These are phyloP conservation scores for Willisornis vidua DNA, from an alignment of 2,113 vertebrate species.

Conservation along the genomic window DNA sequence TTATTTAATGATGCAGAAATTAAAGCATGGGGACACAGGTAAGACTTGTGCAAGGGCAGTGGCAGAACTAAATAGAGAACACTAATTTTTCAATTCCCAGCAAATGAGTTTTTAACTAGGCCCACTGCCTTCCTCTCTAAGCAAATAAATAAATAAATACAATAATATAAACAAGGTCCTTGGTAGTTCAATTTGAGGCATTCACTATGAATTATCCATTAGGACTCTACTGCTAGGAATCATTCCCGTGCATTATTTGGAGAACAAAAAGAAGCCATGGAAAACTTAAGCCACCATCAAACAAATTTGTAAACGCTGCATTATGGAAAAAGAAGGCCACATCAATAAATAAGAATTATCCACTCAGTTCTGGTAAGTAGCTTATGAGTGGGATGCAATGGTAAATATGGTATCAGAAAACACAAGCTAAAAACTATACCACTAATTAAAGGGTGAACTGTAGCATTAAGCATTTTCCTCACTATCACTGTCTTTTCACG, in stretches of 20 bases:
- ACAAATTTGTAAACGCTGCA: neutral
- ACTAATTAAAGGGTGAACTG: neutral
- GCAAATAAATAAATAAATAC: neutral
- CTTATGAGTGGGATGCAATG: neutral
- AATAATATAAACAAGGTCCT: neutral
- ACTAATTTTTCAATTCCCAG: neutral
- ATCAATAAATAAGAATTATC: constrained; percentile 1
- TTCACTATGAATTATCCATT: neutral
- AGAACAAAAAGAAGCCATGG: neutral
- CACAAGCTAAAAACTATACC: neutral
- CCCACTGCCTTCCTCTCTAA: neutral
- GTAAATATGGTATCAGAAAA: neutral
- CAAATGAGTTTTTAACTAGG: neutral
- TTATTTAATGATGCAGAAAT: constrained; percentile 49
- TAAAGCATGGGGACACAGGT: neutral
- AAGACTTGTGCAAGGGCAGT: constrained; percentile 8
- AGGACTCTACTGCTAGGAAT: neutral
- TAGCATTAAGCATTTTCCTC: neutral
- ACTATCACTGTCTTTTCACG: neutral
- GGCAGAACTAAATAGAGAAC: neutral
- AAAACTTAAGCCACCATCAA: neutral
- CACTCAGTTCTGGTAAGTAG: neutral
- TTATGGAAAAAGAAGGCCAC: neutral
- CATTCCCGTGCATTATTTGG: neutral
- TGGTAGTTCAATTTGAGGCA: neutral